A percentile compares a stretch with the other conserved stretches of the same genome.
These are phyloP conservation scores for Gopherus flavomarginatus DNA, from an alignment of 2,113 vertebrate species.

Conservation along the genomic window DNA sequence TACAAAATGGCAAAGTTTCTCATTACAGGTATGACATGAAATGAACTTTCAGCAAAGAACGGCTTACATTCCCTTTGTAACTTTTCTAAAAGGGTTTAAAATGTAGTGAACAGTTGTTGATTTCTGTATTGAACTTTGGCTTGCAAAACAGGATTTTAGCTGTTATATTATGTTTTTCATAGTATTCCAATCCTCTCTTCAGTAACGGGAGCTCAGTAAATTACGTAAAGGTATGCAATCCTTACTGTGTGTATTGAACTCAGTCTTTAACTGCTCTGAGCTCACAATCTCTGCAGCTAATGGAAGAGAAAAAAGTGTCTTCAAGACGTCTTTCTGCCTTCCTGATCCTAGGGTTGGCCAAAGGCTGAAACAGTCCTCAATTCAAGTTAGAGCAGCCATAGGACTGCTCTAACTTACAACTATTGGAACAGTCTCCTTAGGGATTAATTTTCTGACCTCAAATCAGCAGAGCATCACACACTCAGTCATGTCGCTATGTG, in stretches of 20 bases:
- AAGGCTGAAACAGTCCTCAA: not conserved
- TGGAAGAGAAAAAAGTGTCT: not conserved
- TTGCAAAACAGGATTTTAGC: not conserved
- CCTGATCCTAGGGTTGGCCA: not conserved
- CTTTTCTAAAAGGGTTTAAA: not conserved
- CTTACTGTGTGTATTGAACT: not conserved
- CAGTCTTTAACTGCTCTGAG: not conserved
- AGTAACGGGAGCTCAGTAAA: not conserved
- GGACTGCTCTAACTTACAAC: not conserved
- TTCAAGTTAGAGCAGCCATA: not conserved
- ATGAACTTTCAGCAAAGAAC: not conserved
- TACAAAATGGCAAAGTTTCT: not conserved
- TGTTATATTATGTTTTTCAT: not conserved
- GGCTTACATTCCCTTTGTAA: not conserved
- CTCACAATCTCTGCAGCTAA: not conserved
- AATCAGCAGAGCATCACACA: rapidly evolving
- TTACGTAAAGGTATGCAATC: not conserved
- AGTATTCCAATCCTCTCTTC: not conserved
- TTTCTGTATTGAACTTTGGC: not conserved
- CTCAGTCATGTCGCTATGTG: rapidly evolving
- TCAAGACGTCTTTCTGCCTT: not conserved
- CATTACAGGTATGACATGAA: not conserved
- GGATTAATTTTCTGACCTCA: not conserved
- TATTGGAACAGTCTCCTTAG: not conserved
- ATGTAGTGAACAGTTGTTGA: not conserved